Evolutionary conservation across 2,113 vertebrate species (phyloP), one percentile per base, ranked within the genome.

Genomic region (Gymnogyps californianus): DNA sequence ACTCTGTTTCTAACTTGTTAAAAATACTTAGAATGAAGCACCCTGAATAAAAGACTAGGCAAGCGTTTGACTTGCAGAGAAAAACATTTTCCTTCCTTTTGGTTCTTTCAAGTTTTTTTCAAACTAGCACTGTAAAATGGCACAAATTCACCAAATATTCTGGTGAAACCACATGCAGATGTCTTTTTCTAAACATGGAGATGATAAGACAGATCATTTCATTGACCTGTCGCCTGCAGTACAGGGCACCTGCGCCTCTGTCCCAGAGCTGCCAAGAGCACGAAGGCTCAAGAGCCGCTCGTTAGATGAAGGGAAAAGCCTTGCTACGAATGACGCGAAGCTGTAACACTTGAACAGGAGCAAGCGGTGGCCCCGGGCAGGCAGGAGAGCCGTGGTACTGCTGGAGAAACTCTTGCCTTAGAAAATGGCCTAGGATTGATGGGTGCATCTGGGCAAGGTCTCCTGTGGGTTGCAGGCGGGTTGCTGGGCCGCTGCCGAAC

Each of bases 321-420:
- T 5, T 18, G 57, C 51, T 22, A 4, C 34, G 70, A 51, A 4
- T 4, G 4, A 2, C 1, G 2, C 24, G 6, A 34, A 72, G 67
- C 31, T 38, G 8, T 15, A 8, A 12, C 25, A 0, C 9, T 28
- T 20, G 15, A 3, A 1, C 4, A 14, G 49, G 42, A 20, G 40
- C 40, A 11, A 5, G 76, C 3, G 9, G 49, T 42, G 67, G 42
- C 18, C 4, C 18, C 1, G n/a, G n/a, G 54, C 40, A 2, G 19
- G 28, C 36, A 13, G 36, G 18, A 24, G 26, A 72, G 54, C n/a
- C 18, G 0, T 0, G 24, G 14, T 12, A 0, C 13, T 8, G 28
- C 64, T 4, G n/a, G 14, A 34, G 79, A 16, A 26, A 1, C 14
- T 20, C 54, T 10, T 7, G 31, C 34, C 29, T 31, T 25, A 18